Evolutionary conservation across 2,797 vertebrate species (phyloP), one percentile per base, ranked within the genome.

Genomic region (Muraenolepis orangiensis): DNA sequence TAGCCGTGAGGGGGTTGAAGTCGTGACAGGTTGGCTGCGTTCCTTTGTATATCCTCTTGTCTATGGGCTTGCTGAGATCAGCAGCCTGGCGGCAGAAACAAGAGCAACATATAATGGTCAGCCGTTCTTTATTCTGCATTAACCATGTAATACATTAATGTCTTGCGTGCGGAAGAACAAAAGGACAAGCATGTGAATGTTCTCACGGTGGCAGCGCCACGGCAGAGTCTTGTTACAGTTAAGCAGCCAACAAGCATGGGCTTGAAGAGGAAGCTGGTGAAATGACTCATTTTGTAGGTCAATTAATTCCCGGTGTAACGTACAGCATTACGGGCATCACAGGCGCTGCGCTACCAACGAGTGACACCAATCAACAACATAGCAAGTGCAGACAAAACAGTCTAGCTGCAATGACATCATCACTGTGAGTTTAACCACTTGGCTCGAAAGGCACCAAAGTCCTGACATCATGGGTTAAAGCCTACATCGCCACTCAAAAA

Each of bases 41-140:
- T 94, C 98, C 98, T 94, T 99, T 99, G 94, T 99, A 99, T 93
- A 99, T 99, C 93, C 98, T 95, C 92, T 99, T 99, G 93, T 99
- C 98, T 93, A 99, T 96, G 71, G 98, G 98, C 88, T 99, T 99
- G 90, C 97, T 98, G 85, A 99, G 93, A 90, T 99, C 98, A 72
- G 96, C 97, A 85, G 98, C 98, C 98, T 99, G 11, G 26, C 78
- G 81, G 4, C 7, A 71, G 8, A 1, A 20, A 8, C 66, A 42
- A 77, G 4, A 81, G 71, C 84, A 0, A 34, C 20, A 86, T 26
- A 71, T 20, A n/a, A 57, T n/a, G 6, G 51, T 57, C 51, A 57
- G 51, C n/a, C 20, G 51, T 57, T 57, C 51, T 51, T 51, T 5
- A n/a, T 20, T 51, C 20, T 20, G 4, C 6, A 57, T 57, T 57